phyloP scores from a whole-genome alignment of 92 coral and sea anemone genomes.

The Porites lobata region DNA sequence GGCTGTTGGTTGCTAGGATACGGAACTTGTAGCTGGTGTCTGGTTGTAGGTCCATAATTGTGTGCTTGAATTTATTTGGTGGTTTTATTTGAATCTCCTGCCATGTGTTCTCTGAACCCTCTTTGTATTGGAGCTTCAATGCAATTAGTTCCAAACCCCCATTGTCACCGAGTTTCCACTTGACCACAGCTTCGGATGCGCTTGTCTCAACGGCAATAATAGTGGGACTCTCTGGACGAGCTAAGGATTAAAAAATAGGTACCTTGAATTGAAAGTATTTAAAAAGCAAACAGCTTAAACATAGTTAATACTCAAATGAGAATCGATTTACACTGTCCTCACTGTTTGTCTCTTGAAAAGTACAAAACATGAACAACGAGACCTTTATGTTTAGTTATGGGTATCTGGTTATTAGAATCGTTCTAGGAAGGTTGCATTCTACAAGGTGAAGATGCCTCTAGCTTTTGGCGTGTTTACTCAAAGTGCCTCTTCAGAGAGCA shows the following conservation, averaged over 20 bases:
- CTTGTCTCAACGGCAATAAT: constrained; percentile 73
- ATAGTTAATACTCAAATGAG: too few species aligned
- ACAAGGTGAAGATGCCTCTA: too few species aligned
- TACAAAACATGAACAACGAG: too few species aligned
- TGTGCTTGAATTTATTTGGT: constrained; percentile 73
- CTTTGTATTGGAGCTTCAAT: constrained; percentile 84
- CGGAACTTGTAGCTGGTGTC: constrained; percentile 90
- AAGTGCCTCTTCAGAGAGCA: too few species aligned
- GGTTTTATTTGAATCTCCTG: constrained; percentile 74
- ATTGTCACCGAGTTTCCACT: constrained; percentile 83
- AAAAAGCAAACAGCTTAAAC: background rate
- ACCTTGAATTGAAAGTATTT: background rate
- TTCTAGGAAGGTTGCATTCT: too few species aligned
- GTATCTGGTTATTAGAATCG: too few species aligned
- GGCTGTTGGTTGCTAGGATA: constrained; percentile 80
- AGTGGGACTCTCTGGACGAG: constrained; percentile 83
- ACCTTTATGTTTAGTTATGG: too few species aligned
- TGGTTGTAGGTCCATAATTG: constrained; percentile 77
- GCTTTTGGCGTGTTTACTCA: too few species aligned
- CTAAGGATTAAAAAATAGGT: constrained; percentile 34
- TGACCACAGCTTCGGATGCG: constrained; percentile 58
- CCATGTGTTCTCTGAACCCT: constrained; percentile 64
- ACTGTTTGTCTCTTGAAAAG: background rate
- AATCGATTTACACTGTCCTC: too few species aligned
- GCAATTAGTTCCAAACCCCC: constrained; percentile 86